These are phyloP conservation scores for Willisornis vidua DNA, from an alignment of 2,113 vertebrate genomes.

Conservation along the genomic window DNA sequence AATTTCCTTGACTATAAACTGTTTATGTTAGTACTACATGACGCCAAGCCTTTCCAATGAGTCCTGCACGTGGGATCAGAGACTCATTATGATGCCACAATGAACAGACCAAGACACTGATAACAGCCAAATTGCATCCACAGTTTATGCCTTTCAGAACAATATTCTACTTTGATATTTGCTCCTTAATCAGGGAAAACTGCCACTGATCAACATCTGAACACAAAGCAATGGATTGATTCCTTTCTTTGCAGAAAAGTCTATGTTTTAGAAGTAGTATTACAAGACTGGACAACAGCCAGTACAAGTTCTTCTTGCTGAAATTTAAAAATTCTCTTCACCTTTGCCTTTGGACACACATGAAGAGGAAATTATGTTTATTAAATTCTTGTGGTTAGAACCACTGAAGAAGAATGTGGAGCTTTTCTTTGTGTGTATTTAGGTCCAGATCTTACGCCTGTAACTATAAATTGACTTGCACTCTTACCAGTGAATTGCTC, in stretches of 20 bases:
- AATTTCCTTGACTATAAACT: constrained; percentile 26
- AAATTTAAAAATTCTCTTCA: constrained; percentile 20
- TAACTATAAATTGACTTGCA: neutral
- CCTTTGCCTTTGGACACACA: constrained; percentile 20
- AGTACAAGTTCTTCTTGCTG: neutral
- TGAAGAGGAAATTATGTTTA: constrained; percentile 23
- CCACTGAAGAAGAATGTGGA: neutral
- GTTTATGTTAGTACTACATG: constrained; percentile 1
- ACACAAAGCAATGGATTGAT: neutral
- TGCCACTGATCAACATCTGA: neutral
- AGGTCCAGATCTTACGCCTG: neutral
- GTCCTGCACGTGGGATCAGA: neutral
- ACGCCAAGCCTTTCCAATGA: neutral
- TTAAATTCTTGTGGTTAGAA: neutral
- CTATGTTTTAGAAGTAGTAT: neutral
- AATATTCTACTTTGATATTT: neutral
- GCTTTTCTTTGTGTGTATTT: neutral
- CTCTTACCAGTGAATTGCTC: neutral
- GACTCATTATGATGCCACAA: neutral
- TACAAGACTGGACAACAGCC: neutral
- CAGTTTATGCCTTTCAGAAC: neutral
- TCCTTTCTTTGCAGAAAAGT: neutral
- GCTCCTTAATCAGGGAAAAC: neutral
- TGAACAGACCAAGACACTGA: neutral
- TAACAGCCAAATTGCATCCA: neutral